phyloP scores from a whole-genome alignment of 2,888 invertebrate species.

The Eristalinus aeneus region DNA sequence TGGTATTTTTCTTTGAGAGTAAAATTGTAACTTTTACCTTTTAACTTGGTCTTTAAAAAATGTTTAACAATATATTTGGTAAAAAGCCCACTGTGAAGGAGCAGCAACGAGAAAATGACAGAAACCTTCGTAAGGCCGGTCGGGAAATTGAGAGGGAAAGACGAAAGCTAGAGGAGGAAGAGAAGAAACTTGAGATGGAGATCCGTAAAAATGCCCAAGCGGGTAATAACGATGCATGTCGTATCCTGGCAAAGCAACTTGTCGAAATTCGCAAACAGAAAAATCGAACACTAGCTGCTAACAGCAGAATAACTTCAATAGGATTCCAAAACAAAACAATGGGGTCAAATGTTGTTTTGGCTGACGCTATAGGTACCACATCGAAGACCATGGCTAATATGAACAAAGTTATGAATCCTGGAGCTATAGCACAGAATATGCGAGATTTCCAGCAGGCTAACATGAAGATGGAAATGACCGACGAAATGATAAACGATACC shows the following conservation, averaged over 20 bases:
- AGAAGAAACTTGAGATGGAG: constrained; percentile 94
- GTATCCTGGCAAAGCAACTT: constrained; percentile 93
- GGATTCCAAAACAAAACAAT: constrained; percentile 93
- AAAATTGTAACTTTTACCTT: background rate
- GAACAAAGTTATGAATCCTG: constrained; percentile 93
- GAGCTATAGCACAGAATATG: constrained; percentile 90
- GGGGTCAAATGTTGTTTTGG: constrained; percentile 93
- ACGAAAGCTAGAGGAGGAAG: constrained; percentile 90
- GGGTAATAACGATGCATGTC: constrained; percentile 92
- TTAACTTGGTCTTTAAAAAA: constrained; percentile 23
- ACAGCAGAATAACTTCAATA: constrained; percentile 89
- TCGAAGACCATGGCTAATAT: constrained; percentile 94
- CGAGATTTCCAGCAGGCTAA: constrained; percentile 91
- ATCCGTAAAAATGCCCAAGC: constrained; percentile 94
- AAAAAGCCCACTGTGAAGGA: constrained; percentile 87
- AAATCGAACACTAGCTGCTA: constrained; percentile 89
- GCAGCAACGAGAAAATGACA: constrained; percentile 91
- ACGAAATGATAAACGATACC: constrained; percentile 96
- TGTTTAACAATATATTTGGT: constrained; percentile 82
- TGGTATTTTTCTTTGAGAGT: background rate
- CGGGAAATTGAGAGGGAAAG: constrained; percentile 93
- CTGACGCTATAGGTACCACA: constrained; percentile 93
- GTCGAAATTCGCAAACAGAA: constrained; percentile 94
- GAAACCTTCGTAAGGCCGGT: constrained; percentile 88
- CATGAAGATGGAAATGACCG: constrained; percentile 96